A percentile compares a stretch with the other conserved stretches of the same genome.
These are phyloP conservation scores for Halocaridina rubra DNA, from an alignment of 2,888 invertebrate species.

Conservation along the genomic window DNA sequence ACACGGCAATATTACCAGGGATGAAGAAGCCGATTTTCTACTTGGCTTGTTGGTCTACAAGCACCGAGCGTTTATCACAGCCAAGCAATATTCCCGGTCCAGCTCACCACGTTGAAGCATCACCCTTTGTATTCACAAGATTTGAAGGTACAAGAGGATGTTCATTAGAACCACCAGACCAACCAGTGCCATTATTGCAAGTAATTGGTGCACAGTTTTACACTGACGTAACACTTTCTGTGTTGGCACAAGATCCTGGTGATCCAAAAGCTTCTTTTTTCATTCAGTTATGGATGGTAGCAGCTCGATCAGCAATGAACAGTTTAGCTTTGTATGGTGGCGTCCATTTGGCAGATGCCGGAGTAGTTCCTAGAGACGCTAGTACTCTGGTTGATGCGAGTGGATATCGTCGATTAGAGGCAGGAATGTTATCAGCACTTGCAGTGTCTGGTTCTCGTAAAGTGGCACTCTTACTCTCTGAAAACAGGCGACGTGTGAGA, in stretches of 20 bases:
- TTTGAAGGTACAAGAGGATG: conserved; percentile 33
- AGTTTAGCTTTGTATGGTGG: conserved; percentile 29
- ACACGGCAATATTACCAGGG: conserved; percentile 69
- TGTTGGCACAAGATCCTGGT: conserved; percentile 71
- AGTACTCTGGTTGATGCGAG: conserved; percentile 43
- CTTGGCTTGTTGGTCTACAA: conserved; percentile 49
- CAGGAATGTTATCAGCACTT: conserved; percentile 77
- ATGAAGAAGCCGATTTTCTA: conserved; percentile 66
- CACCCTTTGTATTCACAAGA: conserved; percentile 47
- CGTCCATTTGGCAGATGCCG: conserved; percentile 24
- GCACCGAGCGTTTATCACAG: conserved; percentile 25
- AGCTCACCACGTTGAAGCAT: conserved; percentile 38
- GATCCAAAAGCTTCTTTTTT: conserved; percentile 49
- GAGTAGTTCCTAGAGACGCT: conserved; percentile 32
- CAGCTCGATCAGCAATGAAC: conserved; percentile 38
- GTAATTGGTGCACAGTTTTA: conserved; percentile 83
- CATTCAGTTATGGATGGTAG: conserved; percentile 49
- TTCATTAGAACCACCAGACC: conserved; percentile 21
- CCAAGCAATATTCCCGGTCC: conserved; percentile 14
- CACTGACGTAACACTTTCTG: conserved; percentile 78
- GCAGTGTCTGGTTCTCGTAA: conserved; percentile 87
- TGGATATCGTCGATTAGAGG: conserved; percentile 74
- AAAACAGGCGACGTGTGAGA: conserved; percentile 82
- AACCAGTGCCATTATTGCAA: conserved; percentile 22
- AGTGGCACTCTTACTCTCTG: conserved; percentile 86